Conservation (phyloP, 2,888 invertebrate genomes). For the Drosophila quasianomalipes region DNA sequence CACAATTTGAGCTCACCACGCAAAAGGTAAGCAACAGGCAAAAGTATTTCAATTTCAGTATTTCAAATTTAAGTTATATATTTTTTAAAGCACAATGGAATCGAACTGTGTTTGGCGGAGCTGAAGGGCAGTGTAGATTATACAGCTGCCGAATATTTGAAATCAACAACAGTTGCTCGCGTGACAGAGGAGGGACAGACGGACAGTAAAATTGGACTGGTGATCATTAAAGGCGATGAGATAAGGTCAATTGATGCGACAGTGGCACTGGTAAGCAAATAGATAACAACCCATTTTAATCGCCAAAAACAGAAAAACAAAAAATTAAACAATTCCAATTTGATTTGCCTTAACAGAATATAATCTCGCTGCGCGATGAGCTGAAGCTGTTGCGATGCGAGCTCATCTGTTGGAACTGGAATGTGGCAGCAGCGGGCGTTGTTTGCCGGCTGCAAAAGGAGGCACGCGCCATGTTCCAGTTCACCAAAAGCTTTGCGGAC, state of each 20-base stretch:
- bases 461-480: constrained; percentile 77
- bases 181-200: constrained; percentile 86
- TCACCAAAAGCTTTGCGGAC: constrained; percentile 70
- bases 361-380: constrained; percentile 87
- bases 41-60: not conserved
- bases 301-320: not conserved
- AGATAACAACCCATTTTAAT: not conserved
- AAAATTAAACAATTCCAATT: not conserved
- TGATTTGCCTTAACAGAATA: constrained; percentile 84
- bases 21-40: constrained; percentile 70
- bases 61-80: not conserved
- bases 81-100: constrained; percentile 70
- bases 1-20: constrained; percentile 88
- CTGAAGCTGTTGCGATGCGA: constrained; percentile 86
- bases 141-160: constrained; percentile 92
- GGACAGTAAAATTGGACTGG: constrained; percentile 86
- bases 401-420: constrained; percentile 87
- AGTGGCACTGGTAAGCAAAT: constrained; percentile 87
- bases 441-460: constrained; percentile 78
- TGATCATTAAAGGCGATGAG: constrained; percentile 91
- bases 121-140: constrained; percentile 91
- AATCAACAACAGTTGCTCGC: constrained; percentile 89
- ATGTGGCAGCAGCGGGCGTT: constrained; percentile 82
- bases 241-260: constrained; percentile 88
- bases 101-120: constrained; percentile 87